phyloP scores from a whole-genome alignment of 2,113 vertebrate species.

The Himantopus leucocephalus region DNA sequence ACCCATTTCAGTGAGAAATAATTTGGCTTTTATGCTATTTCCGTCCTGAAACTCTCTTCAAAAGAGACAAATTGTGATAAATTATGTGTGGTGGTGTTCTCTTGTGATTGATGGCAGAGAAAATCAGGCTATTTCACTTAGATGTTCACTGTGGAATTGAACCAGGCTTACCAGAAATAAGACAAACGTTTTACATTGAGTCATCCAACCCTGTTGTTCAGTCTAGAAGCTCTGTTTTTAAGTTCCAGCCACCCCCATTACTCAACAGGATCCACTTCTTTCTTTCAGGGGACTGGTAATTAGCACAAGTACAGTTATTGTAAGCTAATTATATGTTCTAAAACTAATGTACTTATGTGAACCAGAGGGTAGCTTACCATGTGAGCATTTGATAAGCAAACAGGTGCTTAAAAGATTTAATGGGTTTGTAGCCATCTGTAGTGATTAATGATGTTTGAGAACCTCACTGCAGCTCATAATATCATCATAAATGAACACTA shows the following conservation, averaged over 20 bases:
- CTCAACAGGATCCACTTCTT: slow-evolving; percentile 12
- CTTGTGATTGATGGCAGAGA: background rate
- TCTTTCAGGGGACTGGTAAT: slow-evolving; percentile 33
- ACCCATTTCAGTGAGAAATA: background rate
- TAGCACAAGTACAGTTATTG: background rate
- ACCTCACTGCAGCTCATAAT: background rate
- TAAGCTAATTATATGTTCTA: slow-evolving; percentile 25
- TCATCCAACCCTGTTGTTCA: background rate
- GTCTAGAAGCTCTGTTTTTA: slow-evolving; percentile 12
- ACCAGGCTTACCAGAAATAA: background rate
- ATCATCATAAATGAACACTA: slow-evolving; percentile 4
- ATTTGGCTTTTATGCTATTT: background rate
- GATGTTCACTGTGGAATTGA: background rate
- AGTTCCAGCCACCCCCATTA: slow-evolving; percentile 5
- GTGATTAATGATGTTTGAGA: slow-evolving; percentile 51
- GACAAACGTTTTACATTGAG: background rate
- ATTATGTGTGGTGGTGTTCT: background rate
- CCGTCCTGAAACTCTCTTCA: background rate
- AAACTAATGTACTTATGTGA: slow-evolving; percentile 1
- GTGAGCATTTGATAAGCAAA: slow-evolving; percentile 31
- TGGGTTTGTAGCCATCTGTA: slow-evolving; percentile 33
- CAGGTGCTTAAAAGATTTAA: slow-evolving; percentile 43
- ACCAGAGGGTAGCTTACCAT: slow-evolving; percentile 12
- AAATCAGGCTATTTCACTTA: slow-evolving; percentile 11
- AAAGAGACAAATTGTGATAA: slow-evolving; percentile 7